Conservation (phyloP, 2,888 invertebrate species). For the Apamea anceps region DNA sequence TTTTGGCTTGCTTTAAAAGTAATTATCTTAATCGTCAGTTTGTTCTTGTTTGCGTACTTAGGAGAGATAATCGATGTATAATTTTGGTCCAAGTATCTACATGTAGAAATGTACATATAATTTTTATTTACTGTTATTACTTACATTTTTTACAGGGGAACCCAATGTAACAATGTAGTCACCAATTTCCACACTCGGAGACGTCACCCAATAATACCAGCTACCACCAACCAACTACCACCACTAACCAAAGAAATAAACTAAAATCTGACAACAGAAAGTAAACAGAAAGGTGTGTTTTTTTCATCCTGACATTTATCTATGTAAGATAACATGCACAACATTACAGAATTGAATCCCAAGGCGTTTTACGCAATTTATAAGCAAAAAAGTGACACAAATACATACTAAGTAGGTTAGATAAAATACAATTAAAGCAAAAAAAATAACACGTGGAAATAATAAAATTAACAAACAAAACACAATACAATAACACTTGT, state of each 20-base stretch:
- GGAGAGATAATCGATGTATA: neutral
- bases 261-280: too few species aligned
- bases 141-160: neutral
- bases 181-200: neutral
- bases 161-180: neutral
- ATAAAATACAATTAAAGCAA: too few species aligned
- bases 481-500: too few species aligned
- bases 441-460: too few species aligned
- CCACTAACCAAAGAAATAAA: neutral
- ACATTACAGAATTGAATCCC: too few species aligned
- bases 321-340: too few species aligned
- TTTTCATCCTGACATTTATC: too few species aligned
- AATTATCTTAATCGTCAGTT: slow-evolving; percentile 36
- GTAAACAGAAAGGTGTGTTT: too few species aligned
- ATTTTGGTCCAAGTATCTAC: neutral
- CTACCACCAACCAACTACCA: neutral
- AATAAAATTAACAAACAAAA: too few species aligned
- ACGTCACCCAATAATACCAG: neutral
- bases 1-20: slow-evolving; percentile 42
- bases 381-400: too few species aligned
- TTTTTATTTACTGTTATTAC: neutral
- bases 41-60: neutral
- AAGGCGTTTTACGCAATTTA: too few species aligned
- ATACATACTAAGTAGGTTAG: too few species aligned
- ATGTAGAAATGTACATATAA: neutral